Conservation (phyloP, 2,113 vertebrate genomes). For the Candoia aspera region DNA sequence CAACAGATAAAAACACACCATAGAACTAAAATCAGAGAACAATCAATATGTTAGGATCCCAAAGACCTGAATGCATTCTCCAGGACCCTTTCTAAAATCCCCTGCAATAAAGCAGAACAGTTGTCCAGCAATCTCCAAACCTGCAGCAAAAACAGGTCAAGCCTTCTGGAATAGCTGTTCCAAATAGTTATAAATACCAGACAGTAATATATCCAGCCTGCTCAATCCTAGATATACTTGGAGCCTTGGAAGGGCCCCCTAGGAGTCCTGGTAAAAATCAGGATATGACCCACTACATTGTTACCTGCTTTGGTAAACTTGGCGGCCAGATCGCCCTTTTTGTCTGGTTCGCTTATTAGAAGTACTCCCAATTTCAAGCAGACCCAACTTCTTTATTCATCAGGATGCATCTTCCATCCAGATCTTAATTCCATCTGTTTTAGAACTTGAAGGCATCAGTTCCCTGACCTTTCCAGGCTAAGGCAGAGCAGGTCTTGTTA, state of each 20-base stretch:
- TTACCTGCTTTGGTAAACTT: neutral
- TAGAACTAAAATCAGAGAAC: neutral
- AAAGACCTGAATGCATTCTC: neutral
- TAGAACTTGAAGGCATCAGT: neutral
- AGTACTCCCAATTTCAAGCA: neutral
- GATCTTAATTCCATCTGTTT: neutral
- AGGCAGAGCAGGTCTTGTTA: neutral
- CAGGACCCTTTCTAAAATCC: neutral
- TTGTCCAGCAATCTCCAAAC: neutral
- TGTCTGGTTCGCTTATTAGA: neutral
- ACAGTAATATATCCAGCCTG: neutral
- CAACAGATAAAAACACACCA: neutral
- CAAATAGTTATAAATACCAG: neutral
- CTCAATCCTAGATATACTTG: neutral
- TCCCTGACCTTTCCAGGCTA: neutral
- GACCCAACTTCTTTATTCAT: neutral
- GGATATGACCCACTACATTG: neutral
- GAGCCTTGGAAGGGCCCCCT: neutral
- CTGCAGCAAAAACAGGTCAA: neutral
- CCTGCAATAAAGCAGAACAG: neutral
- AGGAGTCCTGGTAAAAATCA: neutral
- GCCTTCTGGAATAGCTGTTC: neutral
- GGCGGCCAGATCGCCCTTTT: neutral
- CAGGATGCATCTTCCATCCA: neutral
- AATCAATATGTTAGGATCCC: neutral